Evolutionary conservation across 2,797 vertebrate species (phyloP), one percentile per base, ranked within the genome.

Genomic region (Otolemur crassicaudatus): DNA sequence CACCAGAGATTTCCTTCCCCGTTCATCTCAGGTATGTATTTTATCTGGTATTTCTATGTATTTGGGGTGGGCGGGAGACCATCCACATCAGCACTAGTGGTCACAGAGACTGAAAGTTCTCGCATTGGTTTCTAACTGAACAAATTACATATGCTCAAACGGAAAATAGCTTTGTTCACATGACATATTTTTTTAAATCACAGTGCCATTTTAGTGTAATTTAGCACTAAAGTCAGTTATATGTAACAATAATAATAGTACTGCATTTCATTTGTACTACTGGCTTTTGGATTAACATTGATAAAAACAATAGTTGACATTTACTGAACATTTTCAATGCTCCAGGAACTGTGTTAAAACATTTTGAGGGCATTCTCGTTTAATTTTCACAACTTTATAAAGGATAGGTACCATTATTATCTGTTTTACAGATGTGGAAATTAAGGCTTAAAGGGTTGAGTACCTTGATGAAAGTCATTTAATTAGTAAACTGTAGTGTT

Each of bases 221-320:
- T 43, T 70, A 69, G 20, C 31, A 92, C 73, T 25, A 65, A 81
- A 91, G 31, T 67, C 58, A 85, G 25, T 79, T 76, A 40, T n/a
- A 43, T 43, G 31, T 58, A 77, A 40, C 65, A 83, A 76, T 60
- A 88, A 60, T 29, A 23, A 65, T 29, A 31, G 20, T 29, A 14
- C 76, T 25, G 9, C 34, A 69, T 27, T 53, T 94, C 5, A 17
- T 76, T 75, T 87, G 53, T 53, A 75, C 7, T 25, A 58, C 20
- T 56, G 58, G 17, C 9, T 75, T 87, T 92, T 56, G 13, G 89
- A 40, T 86, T 77, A 34, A n/a, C 43, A 77, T 11, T 91, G 72
- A 90, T 72, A 27, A 94, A 90, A 81, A 75, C 65, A 34, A 34
- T 43, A 77, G 76, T 31, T 87, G 76, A 82, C 10, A 90, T 60